Conservation (phyloP, 1,140 invertebrate genomes). For the Pygmarrhopalites habei region DNA sequence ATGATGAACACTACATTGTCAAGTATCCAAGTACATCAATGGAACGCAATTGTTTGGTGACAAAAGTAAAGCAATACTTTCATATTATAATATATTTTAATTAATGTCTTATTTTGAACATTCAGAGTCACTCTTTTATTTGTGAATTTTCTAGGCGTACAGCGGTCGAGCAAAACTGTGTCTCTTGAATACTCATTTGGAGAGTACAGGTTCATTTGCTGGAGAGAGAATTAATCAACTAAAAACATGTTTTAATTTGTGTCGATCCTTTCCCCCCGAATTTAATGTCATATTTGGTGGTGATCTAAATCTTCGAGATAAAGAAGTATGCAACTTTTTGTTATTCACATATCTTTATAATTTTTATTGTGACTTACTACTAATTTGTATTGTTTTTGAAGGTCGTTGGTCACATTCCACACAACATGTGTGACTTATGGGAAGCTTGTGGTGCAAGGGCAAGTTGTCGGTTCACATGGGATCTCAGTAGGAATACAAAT, state of each 20-base stretch:
- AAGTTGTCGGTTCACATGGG: constrained; percentile 55
- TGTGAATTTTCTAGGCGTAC: constrained; percentile 43
- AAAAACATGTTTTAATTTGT: constrained; percentile 44
- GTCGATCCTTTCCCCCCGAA: constrained; percentile 41
- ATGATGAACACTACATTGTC: constrained; percentile 45
- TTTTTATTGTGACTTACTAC: background rate
- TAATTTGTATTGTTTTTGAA: constrained; percentile 42
- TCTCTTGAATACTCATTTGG: constrained; percentile 54
- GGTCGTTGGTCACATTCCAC: constrained; percentile 46
- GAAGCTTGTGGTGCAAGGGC: constrained; percentile 48
- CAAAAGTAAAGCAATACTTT: constrained; percentile 9
- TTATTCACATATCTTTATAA: no score
- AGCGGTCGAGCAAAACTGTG: constrained; percentile 46
- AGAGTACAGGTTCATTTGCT: constrained; percentile 50
- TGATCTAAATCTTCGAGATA: constrained; percentile 55
- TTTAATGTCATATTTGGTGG: constrained; percentile 53
- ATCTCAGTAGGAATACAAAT: constrained; percentile 51
- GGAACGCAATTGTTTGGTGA: constrained; percentile 49
- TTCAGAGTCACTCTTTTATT: background rate
- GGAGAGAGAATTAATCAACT: constrained; percentile 49
- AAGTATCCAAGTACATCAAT: constrained; percentile 47
- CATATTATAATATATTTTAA: background rate
- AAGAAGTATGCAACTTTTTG: constrained; percentile 50
- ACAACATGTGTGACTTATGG: constrained; percentile 51
- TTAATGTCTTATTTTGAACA: no score